phyloP scores from a whole-genome alignment of 2,797 vertebrate genomes.

The Oryzias dopingdopingensis region DNA sequence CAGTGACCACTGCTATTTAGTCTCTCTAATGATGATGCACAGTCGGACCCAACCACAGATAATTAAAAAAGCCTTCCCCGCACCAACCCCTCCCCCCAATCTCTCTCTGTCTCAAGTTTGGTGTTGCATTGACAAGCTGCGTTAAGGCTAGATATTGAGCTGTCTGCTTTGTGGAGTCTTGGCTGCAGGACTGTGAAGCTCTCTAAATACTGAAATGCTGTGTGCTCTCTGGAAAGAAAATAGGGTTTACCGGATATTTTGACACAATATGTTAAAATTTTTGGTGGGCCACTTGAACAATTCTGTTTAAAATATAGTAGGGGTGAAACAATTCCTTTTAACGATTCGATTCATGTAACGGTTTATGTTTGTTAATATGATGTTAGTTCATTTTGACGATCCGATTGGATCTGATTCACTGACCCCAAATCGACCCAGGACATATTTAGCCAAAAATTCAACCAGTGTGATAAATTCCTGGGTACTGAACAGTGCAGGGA shows the following conservation, averaged over 20 bases:
- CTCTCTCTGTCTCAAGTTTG: constrained; percentile 76
- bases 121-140: constrained; percentile 78
- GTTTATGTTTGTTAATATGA: too few relatives aligned
- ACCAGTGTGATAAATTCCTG: too few relatives aligned
- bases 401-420: too few relatives aligned
- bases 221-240: constrained; percentile 50
- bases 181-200: constrained; percentile 53
- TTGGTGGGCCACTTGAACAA: background rate
- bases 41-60: constrained; percentile 94
- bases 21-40: constrained; percentile 99
- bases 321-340: too few relatives aligned
- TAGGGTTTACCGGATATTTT: background rate
- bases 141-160: constrained; percentile 79
- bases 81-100: constrained; percentile 49
- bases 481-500: too few relatives aligned
- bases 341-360: too few relatives aligned
- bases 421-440: too few relatives aligned
- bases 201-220: constrained; percentile 60
- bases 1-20: constrained; percentile 99
- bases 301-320: too few relatives aligned
- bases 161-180: constrained; percentile 73
- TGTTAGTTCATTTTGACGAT: too few relatives aligned
- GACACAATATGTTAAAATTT: background rate
- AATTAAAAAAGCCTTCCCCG: constrained; percentile 90
- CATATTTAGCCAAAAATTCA: too few relatives aligned